Conservation (phyloP, 2,888 invertebrate genomes). For the Nephrotoma appendiculata region DNA sequence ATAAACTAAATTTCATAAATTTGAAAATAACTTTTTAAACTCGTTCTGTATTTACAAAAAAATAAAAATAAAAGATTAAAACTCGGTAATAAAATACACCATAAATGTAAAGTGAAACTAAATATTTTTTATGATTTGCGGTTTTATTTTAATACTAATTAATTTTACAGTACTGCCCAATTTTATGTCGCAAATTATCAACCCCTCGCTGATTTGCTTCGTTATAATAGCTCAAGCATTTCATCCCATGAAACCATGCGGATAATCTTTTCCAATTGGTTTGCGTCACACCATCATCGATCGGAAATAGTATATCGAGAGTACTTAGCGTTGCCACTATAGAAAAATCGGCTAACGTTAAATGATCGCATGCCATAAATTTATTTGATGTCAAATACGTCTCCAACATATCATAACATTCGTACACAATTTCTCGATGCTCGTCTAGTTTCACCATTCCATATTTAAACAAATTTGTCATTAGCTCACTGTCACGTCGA, state of each 20-base stretch:
- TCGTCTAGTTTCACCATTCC: neutral
- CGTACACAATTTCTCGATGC: slow-evolving; percentile 16
- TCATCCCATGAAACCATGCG: slow-evolving; percentile 24
- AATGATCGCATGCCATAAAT: slow-evolving; percentile 28
- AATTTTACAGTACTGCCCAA: slow-evolving; percentile 23
- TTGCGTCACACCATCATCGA: slow-evolving; percentile 17
- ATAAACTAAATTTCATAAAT: neutral
- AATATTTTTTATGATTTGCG: neutral
- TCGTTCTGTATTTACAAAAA: neutral
- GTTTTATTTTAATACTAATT: neutral
- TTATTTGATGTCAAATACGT: slow-evolving; percentile 22
- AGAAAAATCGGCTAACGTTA: slow-evolving; percentile 33
- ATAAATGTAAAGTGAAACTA: neutral
- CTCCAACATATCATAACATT: slow-evolving; percentile 31
- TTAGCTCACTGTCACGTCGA: neutral
- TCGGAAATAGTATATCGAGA: slow-evolving; percentile 32
- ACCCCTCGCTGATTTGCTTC: slow-evolving; percentile 23
- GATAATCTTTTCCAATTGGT: slow-evolving; percentile 26
- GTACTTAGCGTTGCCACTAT: slow-evolving; percentile 31
- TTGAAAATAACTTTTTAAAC: neutral
- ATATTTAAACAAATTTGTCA: neutral
- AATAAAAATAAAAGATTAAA: neutral
- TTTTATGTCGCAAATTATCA: slow-evolving; percentile 18
- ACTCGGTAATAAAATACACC: neutral
- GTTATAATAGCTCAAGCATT: slow-evolving; percentile 20